Base-by-base conservation (phyloP, 1,140 invertebrate species). In the Papilio xuthus region DNA sequence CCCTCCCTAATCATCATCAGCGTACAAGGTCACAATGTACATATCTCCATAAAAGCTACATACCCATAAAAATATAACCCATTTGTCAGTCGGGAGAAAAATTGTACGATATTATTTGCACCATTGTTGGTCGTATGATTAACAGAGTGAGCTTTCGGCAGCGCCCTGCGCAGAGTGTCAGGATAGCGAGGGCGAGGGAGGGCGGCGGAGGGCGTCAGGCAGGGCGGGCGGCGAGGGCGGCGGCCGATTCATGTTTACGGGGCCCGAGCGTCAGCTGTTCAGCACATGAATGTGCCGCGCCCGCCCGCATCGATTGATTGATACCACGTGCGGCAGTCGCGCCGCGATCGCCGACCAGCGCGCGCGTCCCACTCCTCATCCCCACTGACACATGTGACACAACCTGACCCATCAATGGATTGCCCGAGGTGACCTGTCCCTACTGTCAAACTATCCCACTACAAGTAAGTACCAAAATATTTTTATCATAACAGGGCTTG, bases 211-310 rank as follows among this genome's bases (percentile, higher is more conserved):
- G 32, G 81, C 81, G 84, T 81, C 63, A 81, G 79, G 42, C 42
- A 26, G 56, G 20, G 56, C 75, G 83, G 80, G 82, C 83, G 81
- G 86, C 79, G 86, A 82, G 84, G 73, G 81, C 81, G 86, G 82
- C 67, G 81, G 80, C 81, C 89, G 85, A 92, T 93, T 93, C 91
- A 93, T 93, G 91, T 90, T 93, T 93, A 93, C 90, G 86, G 84
- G 87, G 83, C 86, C 86, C 86, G 85, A 82, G 83, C 90, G 90
- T 91, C 92, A 93, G 92, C 92, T 93, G 92, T 92, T 93, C 90
- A 78, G 81, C 82, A 82, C 86, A 91, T 92, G 91, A 92, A 92
- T 91, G 91, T 88, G 88, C 81, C 88, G 89, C 88, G 89, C 88
- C 84, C 86, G 89, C 89, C 86, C 83, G 84, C 88, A 89, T 91